Percentiles rank a stretch among this genome's conserved stretches.
phyloP scores from a whole-genome alignment of 2,797 vertebrate genomes.

The Leucoraja ocellata region DNA sequence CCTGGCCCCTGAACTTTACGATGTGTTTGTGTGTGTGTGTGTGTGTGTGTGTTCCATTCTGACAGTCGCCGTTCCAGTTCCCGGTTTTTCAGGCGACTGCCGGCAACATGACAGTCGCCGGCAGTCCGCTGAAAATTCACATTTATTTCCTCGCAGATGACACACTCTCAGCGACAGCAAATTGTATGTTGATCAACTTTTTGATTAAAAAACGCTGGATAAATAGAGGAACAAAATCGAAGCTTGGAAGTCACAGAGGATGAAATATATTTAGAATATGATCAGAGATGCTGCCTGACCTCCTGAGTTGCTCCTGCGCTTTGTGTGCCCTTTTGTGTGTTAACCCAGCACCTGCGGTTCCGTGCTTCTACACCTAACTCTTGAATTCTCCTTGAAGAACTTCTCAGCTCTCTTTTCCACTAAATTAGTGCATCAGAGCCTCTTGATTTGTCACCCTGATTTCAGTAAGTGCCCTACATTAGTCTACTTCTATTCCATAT shows the following conservation, averaged over 20 bases:
- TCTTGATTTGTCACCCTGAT: not conserved
- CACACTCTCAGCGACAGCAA: not conserved
- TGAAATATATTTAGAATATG: not conserved
- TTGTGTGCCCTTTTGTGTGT: too few relatives aligned
- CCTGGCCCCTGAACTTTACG: too few relatives aligned
- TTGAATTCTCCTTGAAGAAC: not conserved
- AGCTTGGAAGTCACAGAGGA: not conserved
- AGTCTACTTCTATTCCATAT: not conserved
- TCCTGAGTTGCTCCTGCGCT: too few relatives aligned
- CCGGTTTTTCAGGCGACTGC: too few relatives aligned
- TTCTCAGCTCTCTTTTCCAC: not conserved
- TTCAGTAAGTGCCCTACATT: not conserved
- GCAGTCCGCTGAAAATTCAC: not conserved
- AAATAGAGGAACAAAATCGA: not conserved
- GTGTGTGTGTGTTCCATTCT: too few relatives aligned
- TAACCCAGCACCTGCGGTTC: too few relatives aligned
- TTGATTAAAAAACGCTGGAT: not conserved
- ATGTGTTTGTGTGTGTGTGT: too few relatives aligned
- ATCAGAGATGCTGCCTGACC: too few relatives aligned
- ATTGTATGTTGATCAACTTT: not conserved
- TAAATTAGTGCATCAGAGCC: not conserved
- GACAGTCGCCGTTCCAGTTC: too few relatives aligned
- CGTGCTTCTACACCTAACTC: too few relatives aligned
- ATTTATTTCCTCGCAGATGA: not conserved
- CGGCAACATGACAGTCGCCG: too few relatives aligned